Evolutionary conservation across 2,113 vertebrate species (phyloP), one percentile per base, ranked within the genome.

Genomic region (Loxodonta africana): DNA sequence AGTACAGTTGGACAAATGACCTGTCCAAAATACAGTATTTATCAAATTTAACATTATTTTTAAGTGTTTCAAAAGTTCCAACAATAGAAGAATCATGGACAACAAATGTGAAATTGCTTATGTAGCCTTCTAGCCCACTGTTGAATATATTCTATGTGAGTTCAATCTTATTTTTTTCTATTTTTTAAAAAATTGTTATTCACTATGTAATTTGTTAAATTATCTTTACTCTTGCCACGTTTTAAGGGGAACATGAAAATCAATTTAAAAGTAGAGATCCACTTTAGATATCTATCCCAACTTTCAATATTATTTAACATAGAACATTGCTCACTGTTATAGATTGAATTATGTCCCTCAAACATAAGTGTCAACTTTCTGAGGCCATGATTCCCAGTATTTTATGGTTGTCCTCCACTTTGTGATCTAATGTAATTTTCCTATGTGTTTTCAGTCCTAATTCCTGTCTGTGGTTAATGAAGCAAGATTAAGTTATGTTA

Each of bases 1-100:
- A 15, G 21, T 9, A 81, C 20, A 17, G 23, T 51, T 78, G 30
- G 44, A 33, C 73, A 88, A 84, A 83, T 74, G 26, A 74, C 67
- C 53, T 71, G 8, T 26, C 14, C 80, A 46, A 63, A 83, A 83
- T 67, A 76, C 1, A 63, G 7, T 46, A 37, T 25, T 76, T 62
- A 71, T 88, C 30, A 77, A 87, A 69, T 48, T 51, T 74, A 57
- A 48, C 33, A 65, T 30, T 44, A 91, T 65, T 90, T 60, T 83
- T 28, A 80, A 95, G 30, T 37, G 6, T 85, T 85, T 44, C 10
- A 73, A 69, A 80, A 63, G 77, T 82, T 89, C 21, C 28, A 86
- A 91, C 82, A 77, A n/a, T 67, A 93, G 21, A 93, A 93, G 21
- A 93, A 81, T 46, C 48, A 82, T 44, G 20, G n/a, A 74, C 51